These are phyloP conservation scores for Calyptommatus sinebrachiatus DNA, from an alignment of 2,113 vertebrate species.

Conservation along the genomic window DNA sequence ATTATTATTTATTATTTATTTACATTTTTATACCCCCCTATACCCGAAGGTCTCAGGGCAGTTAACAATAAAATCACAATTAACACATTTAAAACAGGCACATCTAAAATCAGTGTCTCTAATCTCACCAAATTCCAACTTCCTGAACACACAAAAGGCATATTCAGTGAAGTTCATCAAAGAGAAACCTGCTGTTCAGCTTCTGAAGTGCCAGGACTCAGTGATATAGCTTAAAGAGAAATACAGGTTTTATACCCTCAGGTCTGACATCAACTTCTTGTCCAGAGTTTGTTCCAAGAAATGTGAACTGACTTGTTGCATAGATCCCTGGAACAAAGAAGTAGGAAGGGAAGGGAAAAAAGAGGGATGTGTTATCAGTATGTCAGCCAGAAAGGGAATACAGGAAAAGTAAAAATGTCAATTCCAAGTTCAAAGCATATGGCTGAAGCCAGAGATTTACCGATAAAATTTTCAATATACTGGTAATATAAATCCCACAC, in stretches of 20 bases:
- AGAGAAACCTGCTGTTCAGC: not conserved
- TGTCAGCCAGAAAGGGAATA: not conserved
- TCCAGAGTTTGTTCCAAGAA: slow-evolving; percentile 97
- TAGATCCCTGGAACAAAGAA: slow-evolving; percentile 81
- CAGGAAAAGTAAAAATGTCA: not conserved
- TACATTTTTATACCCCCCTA: too few relatives aligned
- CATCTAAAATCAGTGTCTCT: too few relatives aligned
- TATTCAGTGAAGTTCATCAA: slow-evolving; percentile 10
- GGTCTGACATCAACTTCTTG: slow-evolving; percentile 98
- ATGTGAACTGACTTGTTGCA: slow-evolving; percentile 95
- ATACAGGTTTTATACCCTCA: slow-evolving; percentile 76
- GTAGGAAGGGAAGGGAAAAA: too few relatives aligned
- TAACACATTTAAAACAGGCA: too few relatives aligned
- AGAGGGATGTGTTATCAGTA: not conserved
- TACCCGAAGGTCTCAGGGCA: too few relatives aligned
- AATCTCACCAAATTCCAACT: slow-evolving; percentile 40
- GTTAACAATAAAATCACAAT: too few relatives aligned
- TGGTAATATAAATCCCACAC: too few relatives aligned
- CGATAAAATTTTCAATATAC: not conserved
- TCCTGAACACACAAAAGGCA: slow-evolving; percentile 24
- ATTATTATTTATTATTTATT: too few relatives aligned
- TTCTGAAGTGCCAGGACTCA: not conserved
- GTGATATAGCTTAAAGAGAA: slow-evolving; percentile 9
- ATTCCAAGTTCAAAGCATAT: not conserved
- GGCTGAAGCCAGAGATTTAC: too few relatives aligned